These are phyloP conservation scores for Erannis defoliaria DNA, from an alignment of 2,888 invertebrate species.

Conservation along the genomic window DNA sequence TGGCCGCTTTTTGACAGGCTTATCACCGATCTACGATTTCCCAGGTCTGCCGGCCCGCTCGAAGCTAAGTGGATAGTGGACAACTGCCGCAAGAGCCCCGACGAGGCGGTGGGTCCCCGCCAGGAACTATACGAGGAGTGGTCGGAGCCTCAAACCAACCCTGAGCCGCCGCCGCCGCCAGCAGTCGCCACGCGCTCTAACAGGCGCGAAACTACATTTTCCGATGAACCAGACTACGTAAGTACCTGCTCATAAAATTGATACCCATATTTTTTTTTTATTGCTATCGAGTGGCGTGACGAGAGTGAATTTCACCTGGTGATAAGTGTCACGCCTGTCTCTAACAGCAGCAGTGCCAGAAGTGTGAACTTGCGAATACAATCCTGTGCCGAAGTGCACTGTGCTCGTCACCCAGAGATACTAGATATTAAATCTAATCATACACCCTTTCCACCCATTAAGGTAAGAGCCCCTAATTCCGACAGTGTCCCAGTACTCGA, in stretches of 20 bases:
- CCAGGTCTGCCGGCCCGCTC: conserved; percentile 78
- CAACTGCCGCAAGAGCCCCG: conserved; percentile 88
- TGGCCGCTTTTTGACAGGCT: no score
- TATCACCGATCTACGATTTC: not conserved
- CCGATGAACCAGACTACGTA: not conserved
- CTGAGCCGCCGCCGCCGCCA: conserved; percentile 35
- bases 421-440: no score
- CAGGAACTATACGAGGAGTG: conserved; percentile 84
- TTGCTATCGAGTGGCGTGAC: no score
- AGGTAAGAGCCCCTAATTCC: no score
- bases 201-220: not conserved
- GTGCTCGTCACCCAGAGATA: no score
- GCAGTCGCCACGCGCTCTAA: conserved; percentile 14
- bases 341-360: no score
- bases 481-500: no score
- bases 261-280: not conserved
- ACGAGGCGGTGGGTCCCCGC: conserved; percentile 83
- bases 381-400: no score
- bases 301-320: no score
- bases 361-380: no score
- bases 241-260: not conserved
- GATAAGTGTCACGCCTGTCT: no score
- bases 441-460: no score
- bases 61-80: conserved; percentile 89
- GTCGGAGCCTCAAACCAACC: conserved; percentile 55